Evolutionary conservation across 2,113 vertebrate species (phyloP).

Genomic region (Notothenia coriiceps): DNA sequence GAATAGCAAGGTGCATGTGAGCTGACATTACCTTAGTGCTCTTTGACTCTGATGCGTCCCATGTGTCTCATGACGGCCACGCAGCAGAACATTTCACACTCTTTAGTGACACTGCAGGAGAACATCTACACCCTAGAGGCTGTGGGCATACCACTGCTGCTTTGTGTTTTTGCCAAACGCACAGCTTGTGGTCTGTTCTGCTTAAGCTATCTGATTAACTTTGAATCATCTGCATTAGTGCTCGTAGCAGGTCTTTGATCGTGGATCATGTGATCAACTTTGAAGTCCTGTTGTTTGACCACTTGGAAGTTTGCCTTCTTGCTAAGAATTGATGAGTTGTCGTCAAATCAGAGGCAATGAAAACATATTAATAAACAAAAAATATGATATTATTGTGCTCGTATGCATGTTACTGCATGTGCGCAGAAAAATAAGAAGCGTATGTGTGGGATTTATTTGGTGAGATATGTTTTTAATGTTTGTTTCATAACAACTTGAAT

Average conservation of each 20-base stretch:
- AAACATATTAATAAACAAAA: no score
- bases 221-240: neutral
- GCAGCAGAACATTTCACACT: constrained; percentile 2
- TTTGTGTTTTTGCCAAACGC: neutral
- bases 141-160: neutral
- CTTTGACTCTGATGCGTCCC: neutral
- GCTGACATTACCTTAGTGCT: neutral
- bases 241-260: neutral
- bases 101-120: neutral
- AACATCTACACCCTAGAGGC: neutral
- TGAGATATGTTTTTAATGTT: neutral
- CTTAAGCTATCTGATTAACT: neutral
- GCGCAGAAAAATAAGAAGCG: no score
- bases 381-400: no score
- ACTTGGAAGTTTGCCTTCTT: neutral
- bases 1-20: neutral
- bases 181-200: neutral
- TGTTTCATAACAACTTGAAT: neutral
- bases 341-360: neutral
- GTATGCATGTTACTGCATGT: no score
- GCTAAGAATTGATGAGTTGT: neutral
- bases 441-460: no score
- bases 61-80: constrained; percentile 23
- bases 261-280: neutral
- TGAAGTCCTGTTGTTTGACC: neutral